Evolutionary conservation across 2,888 invertebrate species (phyloP), one percentile per base, ranked within the genome.

Genomic region (Lasioglossum vierecki): DNA sequence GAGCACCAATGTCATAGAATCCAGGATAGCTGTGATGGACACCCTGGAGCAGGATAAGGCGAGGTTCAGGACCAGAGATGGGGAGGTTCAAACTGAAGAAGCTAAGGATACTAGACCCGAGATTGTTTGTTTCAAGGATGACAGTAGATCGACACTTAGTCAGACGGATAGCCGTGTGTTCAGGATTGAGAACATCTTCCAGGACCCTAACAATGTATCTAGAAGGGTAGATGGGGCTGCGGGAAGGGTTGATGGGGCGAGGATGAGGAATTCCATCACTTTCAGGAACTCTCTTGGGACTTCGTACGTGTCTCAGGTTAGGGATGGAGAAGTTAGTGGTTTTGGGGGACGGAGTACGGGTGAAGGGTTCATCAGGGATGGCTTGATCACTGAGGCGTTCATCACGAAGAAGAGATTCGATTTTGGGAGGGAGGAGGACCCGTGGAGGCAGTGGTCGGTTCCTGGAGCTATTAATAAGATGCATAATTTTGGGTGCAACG

Each of bases 101-200:
- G 41, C 66, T 30, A 63, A 70, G 18, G 68, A 60, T 35, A 13
- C 44, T 1, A 22, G 41, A 6, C 22, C n/a, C 5, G 84, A 86
- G 30, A 70, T 53, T 4, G n/a, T 84, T 0, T 77, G 76, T 35
- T 83, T 89, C 22, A 83, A 76, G 8, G 89, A 92, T 76, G 68
- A 82, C 68, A 44, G 83, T 68, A 84, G 88, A 73, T 89, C 91
- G 41, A 89, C 86, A 26, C 80, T 80, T 2, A 82, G 85, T 70
- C 93, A 93, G 46, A 86, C 90, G n/a, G 93, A 94, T 63, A 86
- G 85, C 30, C 91, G 89, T 60, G 90, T 91, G 6, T 94, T 94
- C 63, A 91, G 93, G 76, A 93, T 93, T 76, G 93, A 93, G 76
- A 93, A 93, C 82, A 92, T 93, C 60, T 93, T 93, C 71, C 88